Evolutionary conservation across 2,888 invertebrate species (phyloP), one percentile per base, ranked within the genome.

Genomic region (Nomada lathburiana): DNA sequence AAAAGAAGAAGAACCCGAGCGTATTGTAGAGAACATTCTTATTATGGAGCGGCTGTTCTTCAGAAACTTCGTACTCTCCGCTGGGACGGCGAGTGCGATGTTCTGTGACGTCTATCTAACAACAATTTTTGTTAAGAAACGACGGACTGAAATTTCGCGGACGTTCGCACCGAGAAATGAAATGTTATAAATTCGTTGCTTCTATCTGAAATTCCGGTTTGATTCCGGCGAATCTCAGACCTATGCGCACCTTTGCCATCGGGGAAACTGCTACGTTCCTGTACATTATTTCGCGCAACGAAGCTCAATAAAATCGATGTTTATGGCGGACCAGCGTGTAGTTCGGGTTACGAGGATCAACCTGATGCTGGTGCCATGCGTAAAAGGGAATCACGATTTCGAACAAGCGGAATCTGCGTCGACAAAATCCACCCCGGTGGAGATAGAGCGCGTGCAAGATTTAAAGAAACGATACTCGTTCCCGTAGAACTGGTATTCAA

Each of bases 391-490:
- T 42, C 55, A 26, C 53, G 29, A 70, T 63, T 67, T 20, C 16
- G 16, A 50, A 52, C 71, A 26, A 18, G 9, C 36, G 53, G 55
- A 50, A 59, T 44, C 20, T 53, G 23, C 10, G 23, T 62, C 60
- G 44, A 23, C 5, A 47, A 65, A 65, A 72, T 52, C 55, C 57
- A 59, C 23, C 50, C 50, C 7, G 18, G 18, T 52, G 13, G 36
- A 16, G 29, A 13, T 44, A 3, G 29, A 76, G 4, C 42, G 50
- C 18, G 16, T 42, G 52, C 63, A 63, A 76, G 16, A 59, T 72
- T 65, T 42, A 67, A 74, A 47, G 62, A 36, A 59, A 59, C 62
- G 74, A 73, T 68, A 63, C 50, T 42, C 67, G 67, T 68, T 55
- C 23, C 29, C 18, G 23, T 53, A 20, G 64, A 59, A 16, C 44